phyloP scores from a whole-genome alignment of 2,888 invertebrate genomes.

The Netelia inedita region DNA sequence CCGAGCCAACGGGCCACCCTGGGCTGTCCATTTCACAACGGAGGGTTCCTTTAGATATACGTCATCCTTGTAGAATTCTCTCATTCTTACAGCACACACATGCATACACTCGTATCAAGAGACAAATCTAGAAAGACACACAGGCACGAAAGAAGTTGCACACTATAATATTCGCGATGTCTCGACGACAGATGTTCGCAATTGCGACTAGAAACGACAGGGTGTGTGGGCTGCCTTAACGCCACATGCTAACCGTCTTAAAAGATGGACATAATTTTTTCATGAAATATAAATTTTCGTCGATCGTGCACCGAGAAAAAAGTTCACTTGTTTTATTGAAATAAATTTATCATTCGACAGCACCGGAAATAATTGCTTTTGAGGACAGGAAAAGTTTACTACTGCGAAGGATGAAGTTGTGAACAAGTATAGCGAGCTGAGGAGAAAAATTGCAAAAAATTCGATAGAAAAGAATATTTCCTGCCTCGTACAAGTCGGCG shows the following conservation, averaged over 20 bases:
- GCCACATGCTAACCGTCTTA: constrained; percentile 10
- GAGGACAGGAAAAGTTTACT: no score
- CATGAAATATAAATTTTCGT: constrained; percentile 22
- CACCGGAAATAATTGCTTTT: no score
- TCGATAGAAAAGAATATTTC: no score
- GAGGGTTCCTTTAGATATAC: constrained; percentile 54
- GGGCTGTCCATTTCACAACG: constrained; percentile 61
- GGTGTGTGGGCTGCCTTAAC: constrained; percentile 9
- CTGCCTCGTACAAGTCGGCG: no score
- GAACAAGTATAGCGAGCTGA: no score
- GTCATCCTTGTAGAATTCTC: constrained; percentile 68
- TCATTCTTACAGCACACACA: constrained; percentile 53
- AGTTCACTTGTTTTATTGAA: no score
- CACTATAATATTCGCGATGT: constrained; percentile 72
- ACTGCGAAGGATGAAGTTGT: no score
- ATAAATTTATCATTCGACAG: background rate
- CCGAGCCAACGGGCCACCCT: constrained; percentile 50
- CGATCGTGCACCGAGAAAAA: constrained; percentile 14
- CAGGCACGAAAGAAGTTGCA: constrained; percentile 50
- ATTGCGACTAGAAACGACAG: constrained; percentile 67
- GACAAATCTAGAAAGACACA: background rate
- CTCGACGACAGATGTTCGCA: constrained; percentile 76
- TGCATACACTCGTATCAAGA: constrained; percentile 30
- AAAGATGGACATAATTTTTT: constrained; percentile 29
- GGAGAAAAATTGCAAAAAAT: no score